Percentiles rank a stretch among this genome's conserved stretches.
phyloP scores from a whole-genome alignment of 2,113 vertebrate species.

The Thermophis baileyi region DNA sequence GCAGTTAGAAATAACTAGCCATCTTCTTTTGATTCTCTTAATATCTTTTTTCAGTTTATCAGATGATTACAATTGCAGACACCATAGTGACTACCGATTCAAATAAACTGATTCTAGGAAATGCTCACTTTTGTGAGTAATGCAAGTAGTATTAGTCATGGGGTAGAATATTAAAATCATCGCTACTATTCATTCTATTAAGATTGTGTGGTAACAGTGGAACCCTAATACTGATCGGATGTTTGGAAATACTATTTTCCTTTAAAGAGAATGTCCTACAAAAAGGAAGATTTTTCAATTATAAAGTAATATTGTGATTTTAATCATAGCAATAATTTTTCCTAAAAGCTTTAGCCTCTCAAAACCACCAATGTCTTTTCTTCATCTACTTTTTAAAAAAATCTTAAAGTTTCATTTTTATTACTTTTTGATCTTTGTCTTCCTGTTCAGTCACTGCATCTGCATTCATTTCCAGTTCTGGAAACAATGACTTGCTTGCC shows the following conservation, averaged over 20 bases:
- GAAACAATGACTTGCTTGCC: constrained; percentile 21
- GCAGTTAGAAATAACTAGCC: background rate
- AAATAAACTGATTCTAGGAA: background rate
- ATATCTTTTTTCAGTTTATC: background rate
- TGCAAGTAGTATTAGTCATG: background rate
- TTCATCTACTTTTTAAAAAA: background rate
- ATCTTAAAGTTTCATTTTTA: background rate
- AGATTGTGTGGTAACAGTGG: background rate
- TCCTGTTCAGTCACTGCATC: constrained; percentile 44
- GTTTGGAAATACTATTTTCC: background rate
- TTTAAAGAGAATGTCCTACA: constrained; percentile 10
- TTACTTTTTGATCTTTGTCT: background rate
- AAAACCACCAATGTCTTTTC: background rate
- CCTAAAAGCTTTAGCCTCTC: background rate
- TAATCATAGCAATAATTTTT: constrained; percentile 17
- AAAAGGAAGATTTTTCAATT: constrained; percentile 17
- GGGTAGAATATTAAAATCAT: background rate
- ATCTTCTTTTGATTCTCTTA: background rate
- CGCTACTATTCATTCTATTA: background rate
- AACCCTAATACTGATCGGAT: background rate
- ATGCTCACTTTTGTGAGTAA: background rate
- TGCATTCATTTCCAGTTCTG: constrained; percentile 30
- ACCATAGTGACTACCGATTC: background rate
- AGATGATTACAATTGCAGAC: background rate
- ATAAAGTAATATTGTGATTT: background rate